These are phyloP conservation scores for Siniperca scherzeri DNA, from an alignment of 2,797 vertebrate genomes.

Conservation along the genomic window DNA sequence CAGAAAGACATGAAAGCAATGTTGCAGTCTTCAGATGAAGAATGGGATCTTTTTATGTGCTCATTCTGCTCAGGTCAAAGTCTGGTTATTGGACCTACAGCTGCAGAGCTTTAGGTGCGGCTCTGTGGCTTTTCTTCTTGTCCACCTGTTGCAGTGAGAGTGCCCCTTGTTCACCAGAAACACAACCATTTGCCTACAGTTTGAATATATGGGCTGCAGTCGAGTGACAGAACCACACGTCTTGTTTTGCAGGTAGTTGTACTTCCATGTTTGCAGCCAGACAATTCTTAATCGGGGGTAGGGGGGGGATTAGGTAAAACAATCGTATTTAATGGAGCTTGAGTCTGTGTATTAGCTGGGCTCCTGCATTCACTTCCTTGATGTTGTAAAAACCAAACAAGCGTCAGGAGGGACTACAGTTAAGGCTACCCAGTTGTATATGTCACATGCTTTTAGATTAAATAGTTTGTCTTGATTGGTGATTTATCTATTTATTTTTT, in stretches of 20 bases:
- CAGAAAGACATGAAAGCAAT: no score
- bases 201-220: slow-evolving; percentile 70
- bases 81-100: slow-evolving; percentile 66
- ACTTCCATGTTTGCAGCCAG: slow-evolving; percentile 27
- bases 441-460: background rate
- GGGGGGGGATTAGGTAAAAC: slow-evolving; percentile 49
- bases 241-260: slow-evolving; percentile 16
- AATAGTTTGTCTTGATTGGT: background rate
- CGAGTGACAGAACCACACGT: background rate
- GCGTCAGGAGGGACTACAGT: background rate
- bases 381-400: slow-evolving; percentile 1
- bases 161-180: slow-evolving; percentile 23
- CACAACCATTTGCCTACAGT: slow-evolving; percentile 77
- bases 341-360: slow-evolving; percentile 28
- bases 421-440: background rate
- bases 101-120: slow-evolving; percentile 64
- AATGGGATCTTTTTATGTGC: slow-evolving; percentile 23
- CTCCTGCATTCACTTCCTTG: slow-evolving; percentile 25
- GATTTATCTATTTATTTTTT: background rate
- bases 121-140: slow-evolving; percentile 46
- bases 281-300: slow-evolving; percentile 46
- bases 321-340: slow-evolving; percentile 52
- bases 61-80: slow-evolving; percentile 74
- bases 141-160: slow-evolving; percentile 22
- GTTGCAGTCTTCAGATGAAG: background rate